phyloP scores from a whole-genome alignment of 1,140 invertebrate genomes.

The Drosophila chauvacae region DNA sequence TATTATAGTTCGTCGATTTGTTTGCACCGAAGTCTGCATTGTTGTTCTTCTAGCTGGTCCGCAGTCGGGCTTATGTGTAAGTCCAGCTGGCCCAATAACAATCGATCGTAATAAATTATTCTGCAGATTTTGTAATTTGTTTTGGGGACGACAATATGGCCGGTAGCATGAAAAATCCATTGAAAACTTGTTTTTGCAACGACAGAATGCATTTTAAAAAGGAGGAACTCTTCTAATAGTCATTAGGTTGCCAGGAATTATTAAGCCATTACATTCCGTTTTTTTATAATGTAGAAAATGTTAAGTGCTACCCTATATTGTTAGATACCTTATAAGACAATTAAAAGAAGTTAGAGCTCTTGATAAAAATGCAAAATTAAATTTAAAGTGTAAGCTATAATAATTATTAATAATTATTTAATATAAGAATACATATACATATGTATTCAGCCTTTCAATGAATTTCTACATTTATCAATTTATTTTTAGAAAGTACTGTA shows the following conservation, averaged over 20 bases:
- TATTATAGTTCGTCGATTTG: constrained; percentile 74
- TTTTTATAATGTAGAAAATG: background rate
- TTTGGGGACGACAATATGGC: constrained; percentile 59
- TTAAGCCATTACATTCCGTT: background rate
- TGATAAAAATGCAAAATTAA: background rate
- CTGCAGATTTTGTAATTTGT: constrained; percentile 68
- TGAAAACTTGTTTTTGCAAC: background rate
- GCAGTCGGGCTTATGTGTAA: constrained; percentile 8
- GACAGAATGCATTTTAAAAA: background rate
- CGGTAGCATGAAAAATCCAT: constrained; percentile 13
- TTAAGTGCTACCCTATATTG: background rate
- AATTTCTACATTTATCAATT: background rate
- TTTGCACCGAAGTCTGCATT: constrained; percentile 62
- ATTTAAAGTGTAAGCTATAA: background rate
- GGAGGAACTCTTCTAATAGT: background rate
- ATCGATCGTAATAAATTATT: constrained; percentile 71
- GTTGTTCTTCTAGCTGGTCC: constrained; percentile 48
- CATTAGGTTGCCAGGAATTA: background rate
- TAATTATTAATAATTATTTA: background rate
- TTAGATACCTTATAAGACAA: background rate
- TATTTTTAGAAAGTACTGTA: background rate
- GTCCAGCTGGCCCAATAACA: constrained; percentile 61
- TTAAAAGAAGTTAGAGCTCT: background rate
- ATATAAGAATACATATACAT: too few species aligned
- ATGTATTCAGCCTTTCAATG: background rate